phyloP scores from a whole-genome alignment of 1,140 invertebrate species.

The Bombus waltoni region DNA sequence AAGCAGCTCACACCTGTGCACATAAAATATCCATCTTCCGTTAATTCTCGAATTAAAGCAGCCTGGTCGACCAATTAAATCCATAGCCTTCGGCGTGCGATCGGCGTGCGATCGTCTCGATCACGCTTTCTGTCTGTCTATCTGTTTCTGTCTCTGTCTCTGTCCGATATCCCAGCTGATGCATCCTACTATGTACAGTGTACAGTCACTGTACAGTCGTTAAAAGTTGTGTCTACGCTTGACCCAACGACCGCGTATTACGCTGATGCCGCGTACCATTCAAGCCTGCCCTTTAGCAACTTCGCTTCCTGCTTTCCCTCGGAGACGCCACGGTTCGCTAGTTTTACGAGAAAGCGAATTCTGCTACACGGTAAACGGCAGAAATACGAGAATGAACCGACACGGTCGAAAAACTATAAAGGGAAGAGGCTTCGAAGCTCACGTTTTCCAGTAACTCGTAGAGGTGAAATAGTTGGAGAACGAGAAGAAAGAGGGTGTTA shows the following conservation, averaged over 20 bases:
- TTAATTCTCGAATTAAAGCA: neutral
- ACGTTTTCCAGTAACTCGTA: neutral
- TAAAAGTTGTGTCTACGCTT: conserved; percentile 60
- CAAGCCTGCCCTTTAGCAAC: conserved; percentile 46
- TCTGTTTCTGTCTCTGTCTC: neutral
- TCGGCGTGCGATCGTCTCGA: neutral
- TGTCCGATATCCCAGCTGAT: neutral
- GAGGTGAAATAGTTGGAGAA: conserved; percentile 20
- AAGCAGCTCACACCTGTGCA: neutral
- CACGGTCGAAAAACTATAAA: neutral
- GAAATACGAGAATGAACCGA: conserved; percentile 45
- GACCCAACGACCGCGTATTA: conserved; percentile 61
- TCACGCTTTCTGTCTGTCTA: neutral
- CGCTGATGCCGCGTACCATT: conserved; percentile 47
- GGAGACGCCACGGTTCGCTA: conserved; percentile 45
- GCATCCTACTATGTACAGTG: neutral
- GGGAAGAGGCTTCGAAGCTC: neutral
- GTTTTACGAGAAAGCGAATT: conserved; percentile 59
- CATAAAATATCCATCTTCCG: conserved; percentile 16
- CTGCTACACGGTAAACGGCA: conserved; percentile 3
- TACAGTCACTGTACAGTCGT: conserved; percentile 26
- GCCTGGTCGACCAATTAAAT: conserved; percentile 22
- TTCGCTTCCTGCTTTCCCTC: conserved; percentile 31
- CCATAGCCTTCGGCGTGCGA: neutral
- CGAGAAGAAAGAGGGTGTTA: neutral